Evolutionary conservation across 2,113 vertebrate species (phyloP), one percentile per base, ranked within the genome.

Genomic region (Pomatorhinus ruficollis): DNA sequence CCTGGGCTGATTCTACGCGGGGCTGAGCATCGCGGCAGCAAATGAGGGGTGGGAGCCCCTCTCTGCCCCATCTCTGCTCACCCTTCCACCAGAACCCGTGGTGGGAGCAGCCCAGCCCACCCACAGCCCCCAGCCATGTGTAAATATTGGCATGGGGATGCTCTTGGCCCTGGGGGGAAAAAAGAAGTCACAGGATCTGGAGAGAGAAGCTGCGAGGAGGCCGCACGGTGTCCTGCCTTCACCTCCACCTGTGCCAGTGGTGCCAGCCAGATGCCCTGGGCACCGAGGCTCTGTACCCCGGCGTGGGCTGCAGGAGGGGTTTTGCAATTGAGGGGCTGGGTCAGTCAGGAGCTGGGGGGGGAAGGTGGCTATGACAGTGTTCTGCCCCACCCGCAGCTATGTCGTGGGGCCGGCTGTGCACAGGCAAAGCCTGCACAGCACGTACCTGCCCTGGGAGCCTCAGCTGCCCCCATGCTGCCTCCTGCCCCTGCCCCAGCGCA

Each of bases 61-160:
- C n/a, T 22, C 66, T 47, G 61, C 9, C 15, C 20, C 8, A 0
- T 30, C 15, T 47, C 14, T 44, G 35, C 59, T n/a, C 33, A 6
- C 19, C 12, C 31, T 81, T 14, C 6, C 33, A 11, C 42, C 44
- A 33, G 80, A 69, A 23, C 15, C 2, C 1, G 0, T 23, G 6
- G 35, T 13, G 56, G 47, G 69, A 16, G 8, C 2, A 0, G 50
- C 9, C 14, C 45, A 10, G 53, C 54, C 72, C 37, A 2, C 21
- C 19, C 3, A 3, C 18, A 40, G 80, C 66, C 76, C 6, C 6
- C 28, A 57, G 52, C 31, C 5, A 0, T 1, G 28, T 3, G 1
- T 4, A 3, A 47, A 5, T 45, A 35, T 25, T 54, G 76, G 27
- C 49, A 21, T 20, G 44, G 50, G 57, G 47, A 39, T 78, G 39